A percentile compares a stretch with the other conserved stretches of the same genome.
Conservation (phyloP, 2,797 vertebrate species). For the Ctenosaura bakeri region DNA sequence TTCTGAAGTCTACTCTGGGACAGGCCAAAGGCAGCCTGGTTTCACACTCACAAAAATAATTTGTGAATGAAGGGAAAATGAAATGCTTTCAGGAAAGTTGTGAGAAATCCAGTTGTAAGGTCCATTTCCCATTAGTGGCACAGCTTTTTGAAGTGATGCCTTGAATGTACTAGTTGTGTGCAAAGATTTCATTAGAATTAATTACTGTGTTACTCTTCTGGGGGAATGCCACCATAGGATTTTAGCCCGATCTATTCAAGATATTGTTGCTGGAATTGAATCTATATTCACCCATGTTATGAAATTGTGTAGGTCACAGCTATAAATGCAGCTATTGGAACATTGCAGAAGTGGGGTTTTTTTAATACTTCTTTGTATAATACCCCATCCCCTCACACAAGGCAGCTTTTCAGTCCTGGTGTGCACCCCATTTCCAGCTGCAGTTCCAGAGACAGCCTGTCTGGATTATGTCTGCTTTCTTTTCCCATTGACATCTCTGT, state of each 20-base stretch:
- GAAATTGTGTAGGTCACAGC: not conserved
- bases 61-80: not conserved
- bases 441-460: too few species aligned
- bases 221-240: not conserved
- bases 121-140: not conserved
- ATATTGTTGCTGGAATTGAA: not conserved
- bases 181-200: not conserved
- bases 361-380: too few species aligned
- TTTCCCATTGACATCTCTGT: too few species aligned
- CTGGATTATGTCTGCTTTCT: too few species aligned
- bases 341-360: too few species aligned
- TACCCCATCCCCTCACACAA: too few species aligned
- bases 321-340: not conserved
- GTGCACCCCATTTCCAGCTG: too few species aligned
- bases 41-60: not conserved
- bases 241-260: not conserved
- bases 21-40: not conserved
- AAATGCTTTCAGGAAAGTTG: not conserved
- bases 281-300: too few species aligned
- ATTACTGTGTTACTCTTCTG: not conserved
- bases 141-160: not conserved
- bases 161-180: not conserved
- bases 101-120: not conserved
- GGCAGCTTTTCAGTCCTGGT: too few species aligned
- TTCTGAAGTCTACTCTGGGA: not conserved